Evolutionary conservation across 2,888 invertebrate genomes (phyloP), one percentile per base, ranked within the genome.

Genomic region (Hyposoter dolosus): DNA sequence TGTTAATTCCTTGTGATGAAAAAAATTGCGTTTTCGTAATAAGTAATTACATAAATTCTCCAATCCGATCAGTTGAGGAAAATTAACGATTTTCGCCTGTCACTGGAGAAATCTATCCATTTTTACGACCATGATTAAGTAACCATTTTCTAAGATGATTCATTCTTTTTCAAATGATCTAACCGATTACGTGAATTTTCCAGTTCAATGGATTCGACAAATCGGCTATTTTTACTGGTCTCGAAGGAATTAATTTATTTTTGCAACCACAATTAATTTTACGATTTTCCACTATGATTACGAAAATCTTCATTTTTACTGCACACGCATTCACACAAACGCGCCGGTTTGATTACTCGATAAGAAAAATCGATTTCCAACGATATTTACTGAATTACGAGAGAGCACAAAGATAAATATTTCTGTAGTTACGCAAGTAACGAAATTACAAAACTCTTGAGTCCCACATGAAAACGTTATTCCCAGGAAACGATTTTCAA

Each of bases 81-180:
- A 56, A 56, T 56, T 56, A 56, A 56, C 56, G 56, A 23, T 56
- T 28, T 28, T 56, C 5, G 56, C 56, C 56, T 23, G 56, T 56
- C 56, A 56, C 56, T 28, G 12, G 23, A 12, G 23, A 56, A 28
- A 56, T 56, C 23, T 28, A 0, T 28, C 56, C 7, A 56, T 56
- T 28, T 56, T 56, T 28, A 56, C 10, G 23, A 56, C 56, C 56
- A 28, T 12, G 56, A 56, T 23, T 23, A 56, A 28, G 12, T 23
- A 23, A 56, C 10, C 3, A 23, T 56, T 23, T 56, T 56, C 23
- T 9, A 23, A 10, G 23, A 56, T 56, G 10, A 56, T 56, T 56
- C 23, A 56, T 56, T 28, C 0, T 10, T 23, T 56, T 56, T 1
- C 40, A 40, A 12, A 23, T 28, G 23, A 56, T 23, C 23, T 12